Base-by-base conservation (phyloP, 2,797 vertebrate species). In the Sciurus vulgaris region DNA sequence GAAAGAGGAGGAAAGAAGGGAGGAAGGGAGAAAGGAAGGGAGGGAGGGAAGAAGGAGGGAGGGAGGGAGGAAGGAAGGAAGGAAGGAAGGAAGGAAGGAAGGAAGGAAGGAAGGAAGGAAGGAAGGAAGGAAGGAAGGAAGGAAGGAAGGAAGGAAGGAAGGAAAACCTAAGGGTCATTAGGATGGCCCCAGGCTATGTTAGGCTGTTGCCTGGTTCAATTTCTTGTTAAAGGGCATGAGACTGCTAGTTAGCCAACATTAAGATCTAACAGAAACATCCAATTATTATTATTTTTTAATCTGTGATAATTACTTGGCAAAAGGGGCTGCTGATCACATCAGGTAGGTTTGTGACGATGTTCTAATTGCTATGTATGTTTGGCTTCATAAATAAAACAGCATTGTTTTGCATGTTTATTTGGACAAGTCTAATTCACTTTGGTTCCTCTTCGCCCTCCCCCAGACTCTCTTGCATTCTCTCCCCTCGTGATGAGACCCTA, bases 181-280 rank as follows among this genome's bases (percentile, higher is more conserved):
- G 20, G 73, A 59, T n/a, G 35, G n/a, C 74, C 51, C 35, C 10
- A 89, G 69, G 38, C 61, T 84, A 18, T 54, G 41, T 59, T 61
- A 91, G 67, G 72, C 38, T 61, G 15, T 35, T 72, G 81, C 72
- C 17, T 81, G 38, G 51, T 89, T 89, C 56, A 38, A 85, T 26
- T 24, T 92, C 77, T 87, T 47, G 33, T 65, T 86, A 74, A 94
- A 95, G 30, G 72, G 92, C 54, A 82, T 38, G 72, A 85, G 49
- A 56, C 61, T 67, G 49, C 77, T 13, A 41, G 54, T 47, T 67
- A 84, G 51, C 67, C 89, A 96, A 73, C 17, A 47, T 11, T 54
- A 92, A 87, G 35, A 30, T 76, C 26, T 79, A 95, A 92, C 2
- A 88, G 44, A 88, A 88, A 95, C 85, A 47, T 76, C 79, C 77